Evolutionary conservation across 2,888 invertebrate genomes (phyloP).

Genomic region (Periphyllus acericola): DNA sequence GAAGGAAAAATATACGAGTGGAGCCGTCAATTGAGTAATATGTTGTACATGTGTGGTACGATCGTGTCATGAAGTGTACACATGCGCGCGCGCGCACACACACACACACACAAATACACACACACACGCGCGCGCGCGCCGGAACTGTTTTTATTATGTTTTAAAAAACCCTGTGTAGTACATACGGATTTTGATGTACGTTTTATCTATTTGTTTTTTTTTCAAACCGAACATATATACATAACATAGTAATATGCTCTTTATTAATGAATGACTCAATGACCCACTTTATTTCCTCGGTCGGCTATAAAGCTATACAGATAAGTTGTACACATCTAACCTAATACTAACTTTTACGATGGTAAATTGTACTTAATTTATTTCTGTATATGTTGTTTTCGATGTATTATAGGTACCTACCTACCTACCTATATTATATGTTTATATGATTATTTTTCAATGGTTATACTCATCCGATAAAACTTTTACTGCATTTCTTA

Average conservation of each 20-base stretch:
- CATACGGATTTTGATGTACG: neutral
- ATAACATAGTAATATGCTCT: neutral
- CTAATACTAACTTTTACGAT: neutral
- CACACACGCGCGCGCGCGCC: neutral
- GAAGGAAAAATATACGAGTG: neutral
- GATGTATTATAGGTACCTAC: neutral
- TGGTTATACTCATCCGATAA: neutral
- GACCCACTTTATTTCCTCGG: neutral
- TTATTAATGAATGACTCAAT: constrained; percentile 25
- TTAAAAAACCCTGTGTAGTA: neutral
- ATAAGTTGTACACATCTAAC: neutral
- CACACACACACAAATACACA: neutral
- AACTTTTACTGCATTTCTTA: neutral
- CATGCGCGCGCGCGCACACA: neutral
- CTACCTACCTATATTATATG: too few species aligned
- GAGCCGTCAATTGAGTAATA: constrained; percentile 27
- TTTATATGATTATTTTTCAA: neutral
- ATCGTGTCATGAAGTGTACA: neutral
- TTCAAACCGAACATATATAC: constrained; percentile 11
- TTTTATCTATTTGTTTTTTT: neutral
- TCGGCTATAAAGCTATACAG: neutral
- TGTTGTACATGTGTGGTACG: constrained; percentile 22
- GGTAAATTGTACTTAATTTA: neutral
- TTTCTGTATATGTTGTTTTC: neutral
- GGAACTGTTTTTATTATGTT: neutral